Evolutionary conservation across 2,113 vertebrate species (phyloP).

Genomic region (Alligator sinensis): DNA sequence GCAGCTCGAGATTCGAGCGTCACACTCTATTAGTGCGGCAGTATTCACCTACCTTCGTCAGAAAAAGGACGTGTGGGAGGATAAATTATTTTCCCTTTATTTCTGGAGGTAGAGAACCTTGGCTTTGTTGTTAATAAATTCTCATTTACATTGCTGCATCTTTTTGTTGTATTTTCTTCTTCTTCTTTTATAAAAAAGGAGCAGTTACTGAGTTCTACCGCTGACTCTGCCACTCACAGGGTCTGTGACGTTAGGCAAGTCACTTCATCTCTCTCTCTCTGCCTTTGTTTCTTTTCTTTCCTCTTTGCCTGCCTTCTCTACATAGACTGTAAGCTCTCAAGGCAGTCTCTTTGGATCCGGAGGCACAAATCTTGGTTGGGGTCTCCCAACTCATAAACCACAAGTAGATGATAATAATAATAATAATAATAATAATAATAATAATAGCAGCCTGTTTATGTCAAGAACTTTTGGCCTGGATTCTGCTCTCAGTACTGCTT

Average conservation of each 20-base stretch:
- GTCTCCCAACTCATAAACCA: constrained; percentile 16
- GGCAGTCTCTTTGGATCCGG: not conserved
- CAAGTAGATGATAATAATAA: constrained; percentile 35
- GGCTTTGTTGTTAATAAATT: constrained; percentile 78
- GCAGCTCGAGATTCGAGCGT: constrained; percentile 67
- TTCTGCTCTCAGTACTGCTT: constrained; percentile 42
- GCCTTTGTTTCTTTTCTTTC: not conserved
- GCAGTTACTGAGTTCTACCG: not conserved
- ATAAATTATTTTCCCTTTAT: constrained; percentile 83
- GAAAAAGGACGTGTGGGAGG: constrained; percentile 79
- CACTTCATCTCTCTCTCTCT: constrained; percentile 25
- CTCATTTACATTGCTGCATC: constrained; percentile 75
- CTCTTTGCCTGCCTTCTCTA: constrained; percentile 11
- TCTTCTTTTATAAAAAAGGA: constrained; percentile 15
- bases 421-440: constrained; percentile 24
- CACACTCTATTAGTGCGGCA: constrained; percentile 78
- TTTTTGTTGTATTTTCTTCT: constrained; percentile 65
- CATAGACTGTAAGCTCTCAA: constrained; percentile 5
- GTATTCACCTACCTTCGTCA: constrained; percentile 80
- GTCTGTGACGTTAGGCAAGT: not conserved
- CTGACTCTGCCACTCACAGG: constrained; percentile 7
- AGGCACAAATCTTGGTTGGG: constrained; percentile 1
- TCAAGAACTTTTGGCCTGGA: not conserved
- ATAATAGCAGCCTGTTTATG: too few relatives aligned
- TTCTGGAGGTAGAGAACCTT: constrained; percentile 77